Evolutionary conservation across 2,113 vertebrate species (phyloP).

Genomic region (Vombatus ursinus): DNA sequence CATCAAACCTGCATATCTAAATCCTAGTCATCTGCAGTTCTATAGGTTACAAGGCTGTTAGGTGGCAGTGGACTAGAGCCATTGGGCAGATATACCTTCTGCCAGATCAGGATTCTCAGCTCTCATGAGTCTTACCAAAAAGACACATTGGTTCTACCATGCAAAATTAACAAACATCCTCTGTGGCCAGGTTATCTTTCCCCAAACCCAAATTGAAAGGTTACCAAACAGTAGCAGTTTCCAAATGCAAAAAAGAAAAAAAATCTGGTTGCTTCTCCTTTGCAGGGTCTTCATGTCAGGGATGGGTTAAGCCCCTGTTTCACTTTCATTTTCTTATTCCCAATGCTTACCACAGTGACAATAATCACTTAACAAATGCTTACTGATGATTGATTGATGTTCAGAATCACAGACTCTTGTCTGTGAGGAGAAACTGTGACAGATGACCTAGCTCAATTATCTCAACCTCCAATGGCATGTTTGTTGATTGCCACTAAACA

Average conservation of each 20-base stretch:
- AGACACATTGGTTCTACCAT: slow-evolving; percentile 25
- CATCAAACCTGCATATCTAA: slow-evolving; percentile 73
- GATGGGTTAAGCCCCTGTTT: background rate
- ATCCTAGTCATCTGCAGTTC: slow-evolving; percentile 79
- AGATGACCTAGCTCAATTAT: background rate
- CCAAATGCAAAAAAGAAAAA: background rate
- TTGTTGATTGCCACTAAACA: background rate
- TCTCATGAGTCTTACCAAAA: slow-evolving; percentile 59
- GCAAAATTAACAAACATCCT: background rate
- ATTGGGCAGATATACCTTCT: slow-evolving; percentile 40
- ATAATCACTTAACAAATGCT: background rate
- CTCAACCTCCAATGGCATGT: background rate
- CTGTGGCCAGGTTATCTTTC: background rate
- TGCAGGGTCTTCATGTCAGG: background rate
- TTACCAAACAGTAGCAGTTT: background rate
- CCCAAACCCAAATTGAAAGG: background rate
- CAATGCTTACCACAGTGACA: background rate
- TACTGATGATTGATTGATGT: background rate
- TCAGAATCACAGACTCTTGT: background rate
- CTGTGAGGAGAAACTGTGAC: background rate
- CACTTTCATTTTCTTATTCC: background rate
- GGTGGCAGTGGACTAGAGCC: background rate
- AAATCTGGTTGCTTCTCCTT: background rate
- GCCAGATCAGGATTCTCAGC: slow-evolving; percentile 61
- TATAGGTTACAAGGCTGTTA: slow-evolving; percentile 58